Evolutionary conservation across 2,888 invertebrate genomes (phyloP), one percentile per base, ranked within the genome.

Genomic region (Amaurobius ferox): DNA sequence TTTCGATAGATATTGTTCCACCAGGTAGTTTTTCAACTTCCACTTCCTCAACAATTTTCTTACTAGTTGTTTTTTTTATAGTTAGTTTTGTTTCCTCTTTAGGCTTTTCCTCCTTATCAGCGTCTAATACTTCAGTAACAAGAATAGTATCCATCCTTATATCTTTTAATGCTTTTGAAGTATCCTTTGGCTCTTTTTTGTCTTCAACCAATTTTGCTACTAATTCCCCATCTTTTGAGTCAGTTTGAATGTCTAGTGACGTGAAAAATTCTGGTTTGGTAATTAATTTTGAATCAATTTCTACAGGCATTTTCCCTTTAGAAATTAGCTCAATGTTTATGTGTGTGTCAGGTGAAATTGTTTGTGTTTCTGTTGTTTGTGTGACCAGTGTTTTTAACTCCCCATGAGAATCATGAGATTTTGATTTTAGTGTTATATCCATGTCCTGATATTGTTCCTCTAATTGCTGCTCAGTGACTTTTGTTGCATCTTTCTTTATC

Each of bases 261-360:
- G 79, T 61, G 9, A 62, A 64, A 16, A 67, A 64, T 11, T 79
- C 66, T 5, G 66, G 62, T 64, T 70, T 72, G 2, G 61, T 23
- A 30, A 66, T 48, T 64, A 64, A 68, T 28, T 61, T 79, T 0
- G 86, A 86, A 29, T 79, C 79, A 16, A 74, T 23, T 2, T 66
- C 9, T 29, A 79, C 62, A 1, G 86, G 74, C 16, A 67, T 39
- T 55, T 35, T 16, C 16, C 48, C 68, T 32, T 85, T 78, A 13
- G 85, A 78, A 11, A 44, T 67, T n/a, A 85, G 39, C 13, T 66
- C 66, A 40, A 85, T 78, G 26, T 85, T 67, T 28, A 78, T 78
- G 2, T 68, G 55, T 35, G 66, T 32, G 7, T 16, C 35, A 2
- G 23, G 26, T 72, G 77, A 72, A 19, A 79, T 79, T 23, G 78